These are phyloP conservation scores for Palythoa grandis DNA, from an alignment of 92 coral and sea anemone genomes.

Conservation along the genomic window DNA sequence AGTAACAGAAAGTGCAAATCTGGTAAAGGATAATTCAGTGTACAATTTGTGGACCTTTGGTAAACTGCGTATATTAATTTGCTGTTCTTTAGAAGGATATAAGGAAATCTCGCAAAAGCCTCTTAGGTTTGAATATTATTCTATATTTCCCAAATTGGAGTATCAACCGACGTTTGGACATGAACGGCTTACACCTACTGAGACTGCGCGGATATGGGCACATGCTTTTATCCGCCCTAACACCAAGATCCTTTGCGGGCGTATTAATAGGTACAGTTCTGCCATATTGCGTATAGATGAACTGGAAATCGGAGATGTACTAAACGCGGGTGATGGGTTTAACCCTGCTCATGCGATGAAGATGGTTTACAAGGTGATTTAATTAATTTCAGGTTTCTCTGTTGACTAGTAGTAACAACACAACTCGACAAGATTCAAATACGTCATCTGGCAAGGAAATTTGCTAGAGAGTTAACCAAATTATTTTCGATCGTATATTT, in stretches of 20 bases:
- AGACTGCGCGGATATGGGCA: slow-evolving; percentile 78
- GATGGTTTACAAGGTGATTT: slow-evolving; percentile 57
- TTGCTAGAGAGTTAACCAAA: too few species aligned
- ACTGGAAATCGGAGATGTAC: slow-evolving; percentile 61
- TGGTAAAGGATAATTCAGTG: slow-evolving; percentile 47
- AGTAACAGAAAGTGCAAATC: not conserved
- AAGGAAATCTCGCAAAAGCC: slow-evolving; percentile 50
- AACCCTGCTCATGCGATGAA: slow-evolving; percentile 87
- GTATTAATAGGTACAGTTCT: slow-evolving; percentile 66
- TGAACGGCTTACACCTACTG: slow-evolving; percentile 72
- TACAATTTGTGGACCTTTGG: slow-evolving; percentile 94
- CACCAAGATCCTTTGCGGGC: slow-evolving; percentile 74
- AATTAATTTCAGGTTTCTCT: not conserved
- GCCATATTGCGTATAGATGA: slow-evolving; percentile 76
- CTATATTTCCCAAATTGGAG: slow-evolving; percentile 86
- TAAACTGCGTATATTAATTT: slow-evolving; percentile 71
- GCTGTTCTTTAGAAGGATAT: slow-evolving; percentile 70
- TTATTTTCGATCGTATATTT: too few species aligned
- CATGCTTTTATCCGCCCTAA: slow-evolving; percentile 75
- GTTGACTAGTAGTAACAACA: too few species aligned
- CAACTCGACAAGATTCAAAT: too few species aligned
- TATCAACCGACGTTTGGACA: slow-evolving; percentile 78
- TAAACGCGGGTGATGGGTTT: slow-evolving; percentile 66
- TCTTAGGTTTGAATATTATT: slow-evolving; percentile 56
- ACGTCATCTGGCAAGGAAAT: too few species aligned